phyloP scores from a whole-genome alignment of 2,888 invertebrate species.

The Melieria crassipennis region DNA sequence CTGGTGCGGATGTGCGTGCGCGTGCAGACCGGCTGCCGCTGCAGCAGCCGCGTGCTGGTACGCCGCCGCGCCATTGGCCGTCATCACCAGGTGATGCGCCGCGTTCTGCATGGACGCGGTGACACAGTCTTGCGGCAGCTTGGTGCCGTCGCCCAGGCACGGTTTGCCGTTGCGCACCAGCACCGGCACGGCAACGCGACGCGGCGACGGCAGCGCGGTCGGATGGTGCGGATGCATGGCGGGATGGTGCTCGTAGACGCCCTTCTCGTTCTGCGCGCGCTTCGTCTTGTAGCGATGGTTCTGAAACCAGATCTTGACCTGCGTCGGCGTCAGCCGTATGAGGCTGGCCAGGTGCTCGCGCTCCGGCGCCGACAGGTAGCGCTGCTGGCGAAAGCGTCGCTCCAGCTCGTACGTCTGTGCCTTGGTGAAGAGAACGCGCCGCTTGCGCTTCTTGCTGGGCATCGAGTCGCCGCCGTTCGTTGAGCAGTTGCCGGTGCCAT shows the following conservation, averaged over 20 bases:
- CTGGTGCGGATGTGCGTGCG: slow-evolving; percentile 59
- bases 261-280: slow-evolving; percentile 95
- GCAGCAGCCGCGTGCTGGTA: slow-evolving; percentile 62
- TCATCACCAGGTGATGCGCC: slow-evolving; percentile 66
- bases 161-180: slow-evolving; percentile 94
- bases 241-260: slow-evolving; percentile 70
- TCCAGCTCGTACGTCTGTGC: slow-evolving; percentile 97
- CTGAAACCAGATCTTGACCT: slow-evolving; percentile 99
- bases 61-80: slow-evolving; percentile 62
- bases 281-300: slow-evolving; percentile 99
- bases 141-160: slow-evolving; percentile 72
- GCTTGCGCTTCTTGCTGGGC: slow-evolving; percentile 87
- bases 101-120: slow-evolving; percentile 52
- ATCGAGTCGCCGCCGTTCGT: slow-evolving; percentile 66
- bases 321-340: slow-evolving; percentile 95
- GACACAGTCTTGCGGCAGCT: slow-evolving; percentile 67
- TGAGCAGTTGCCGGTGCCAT: slow-evolving; percentile 59
- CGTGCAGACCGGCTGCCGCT: slow-evolving; percentile 63
- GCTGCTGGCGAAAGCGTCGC: slow-evolving; percentile 92
- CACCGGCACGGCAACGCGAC: slow-evolving; percentile 94
- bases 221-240: slow-evolving; percentile 59
- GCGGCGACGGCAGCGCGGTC: slow-evolving; percentile 80
- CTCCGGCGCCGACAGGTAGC: slow-evolving; percentile 97
- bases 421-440: slow-evolving; percentile 96
- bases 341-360: slow-evolving; percentile 95